phyloP scores from a whole-genome alignment of 2,797 vertebrate genomes.

The Melanogrammus aeglefinus region DNA sequence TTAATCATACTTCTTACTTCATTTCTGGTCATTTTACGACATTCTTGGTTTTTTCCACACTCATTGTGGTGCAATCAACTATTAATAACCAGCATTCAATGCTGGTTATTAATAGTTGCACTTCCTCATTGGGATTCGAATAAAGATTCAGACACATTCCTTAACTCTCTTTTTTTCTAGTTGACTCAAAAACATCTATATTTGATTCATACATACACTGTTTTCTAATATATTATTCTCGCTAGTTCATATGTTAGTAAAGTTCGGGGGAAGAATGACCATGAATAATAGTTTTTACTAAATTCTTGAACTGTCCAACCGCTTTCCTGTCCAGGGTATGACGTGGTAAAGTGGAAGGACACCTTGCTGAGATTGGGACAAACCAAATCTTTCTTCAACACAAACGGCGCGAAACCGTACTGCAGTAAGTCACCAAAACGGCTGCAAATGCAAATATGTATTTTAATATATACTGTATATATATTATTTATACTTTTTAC shows the following conservation, averaged over 20 bases:
- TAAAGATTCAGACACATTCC: background rate
- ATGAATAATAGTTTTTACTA: background rate
- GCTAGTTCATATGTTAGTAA: background rate
- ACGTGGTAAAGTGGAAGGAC: constrained; percentile 59
- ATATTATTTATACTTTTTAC: no score
- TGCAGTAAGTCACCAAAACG: constrained; percentile 68
- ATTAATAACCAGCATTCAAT: background rate
- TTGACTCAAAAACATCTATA: background rate
- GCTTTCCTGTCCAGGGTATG: constrained; percentile 62
- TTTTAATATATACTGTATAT: background rate
- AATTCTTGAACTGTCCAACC: background rate
- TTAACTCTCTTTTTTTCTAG: background rate
- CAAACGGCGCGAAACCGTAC: constrained; percentile 61
- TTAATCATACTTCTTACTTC: background rate
- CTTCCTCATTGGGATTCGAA: background rate
- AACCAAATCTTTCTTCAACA: constrained; percentile 66
- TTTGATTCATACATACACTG: background rate
- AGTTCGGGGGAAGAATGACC: background rate
- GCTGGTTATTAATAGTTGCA: background rate
- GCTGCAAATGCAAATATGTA: background rate
- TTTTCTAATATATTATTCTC: background rate
- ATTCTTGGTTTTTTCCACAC: background rate
- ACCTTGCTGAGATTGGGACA: constrained; percentile 40
- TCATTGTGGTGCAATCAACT: background rate
- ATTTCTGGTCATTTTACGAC: background rate